phyloP scores from a whole-genome alignment of 2,888 invertebrate species.

The Folsomia manolachei region DNA sequence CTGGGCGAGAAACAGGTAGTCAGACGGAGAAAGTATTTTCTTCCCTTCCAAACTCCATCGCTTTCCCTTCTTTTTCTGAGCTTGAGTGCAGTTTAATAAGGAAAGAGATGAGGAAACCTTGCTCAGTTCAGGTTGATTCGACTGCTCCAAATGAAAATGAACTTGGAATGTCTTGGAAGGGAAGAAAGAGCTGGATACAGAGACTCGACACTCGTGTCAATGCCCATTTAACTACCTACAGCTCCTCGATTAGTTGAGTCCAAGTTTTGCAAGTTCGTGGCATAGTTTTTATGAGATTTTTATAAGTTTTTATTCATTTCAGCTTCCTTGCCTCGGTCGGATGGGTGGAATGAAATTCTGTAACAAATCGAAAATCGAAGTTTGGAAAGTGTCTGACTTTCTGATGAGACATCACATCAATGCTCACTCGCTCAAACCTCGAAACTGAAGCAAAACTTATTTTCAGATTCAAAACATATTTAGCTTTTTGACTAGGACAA shows the following conservation, averaged over 20 bases:
- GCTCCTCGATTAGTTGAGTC: too few relatives aligned
- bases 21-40: too few relatives aligned
- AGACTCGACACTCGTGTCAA: background rate
- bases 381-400: background rate
- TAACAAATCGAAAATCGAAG: background rate
- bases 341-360: background rate
- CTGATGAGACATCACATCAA: background rate
- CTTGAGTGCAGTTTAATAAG: too few relatives aligned
- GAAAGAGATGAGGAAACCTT: too few relatives aligned
- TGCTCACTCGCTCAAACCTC: too few relatives aligned
- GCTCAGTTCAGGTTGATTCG: too few relatives aligned
- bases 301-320: background rate
- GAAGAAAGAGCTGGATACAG: too few relatives aligned
- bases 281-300: background rate
- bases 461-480: background rate
- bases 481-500: background rate
- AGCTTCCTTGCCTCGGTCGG: background rate
- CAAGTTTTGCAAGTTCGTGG: conserved; percentile 1
- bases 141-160: too few relatives aligned
- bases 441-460: background rate
- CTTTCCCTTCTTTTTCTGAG: too few relatives aligned
- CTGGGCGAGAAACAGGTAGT: too few relatives aligned
- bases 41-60: too few relatives aligned
- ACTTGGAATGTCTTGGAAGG: too few relatives aligned
- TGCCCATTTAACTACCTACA: background rate